Percentiles rank a stretch among this genome's conserved stretches.
Evolutionary conservation across 2,797 vertebrate species (phyloP).

Genomic region (Lagorchestes hirsutus): DNA sequence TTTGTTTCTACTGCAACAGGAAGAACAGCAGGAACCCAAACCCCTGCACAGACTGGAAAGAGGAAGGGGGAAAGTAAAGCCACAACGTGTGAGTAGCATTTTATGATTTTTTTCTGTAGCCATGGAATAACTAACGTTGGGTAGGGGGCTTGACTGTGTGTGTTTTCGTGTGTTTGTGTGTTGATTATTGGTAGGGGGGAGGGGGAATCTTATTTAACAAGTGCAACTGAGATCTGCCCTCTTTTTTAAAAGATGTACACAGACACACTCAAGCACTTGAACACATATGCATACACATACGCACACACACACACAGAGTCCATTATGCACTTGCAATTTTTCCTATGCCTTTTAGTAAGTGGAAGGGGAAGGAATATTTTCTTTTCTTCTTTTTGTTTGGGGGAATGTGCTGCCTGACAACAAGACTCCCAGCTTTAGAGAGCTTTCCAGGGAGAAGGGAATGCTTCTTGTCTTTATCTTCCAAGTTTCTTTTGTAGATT

Average conservation of each 20-base stretch:
- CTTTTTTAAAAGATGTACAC: slow-evolving; percentile 44
- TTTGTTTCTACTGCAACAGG: slow-evolving; percentile 84
- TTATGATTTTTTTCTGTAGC: slow-evolving; percentile 67
- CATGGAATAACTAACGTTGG: slow-evolving; percentile 56
- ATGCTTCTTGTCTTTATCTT: slow-evolving; percentile 41
- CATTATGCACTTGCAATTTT: slow-evolving; percentile 56
- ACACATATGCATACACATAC: neutral
- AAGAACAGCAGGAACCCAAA: slow-evolving; percentile 84
- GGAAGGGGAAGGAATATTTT: slow-evolving; percentile 59
- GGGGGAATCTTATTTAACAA: slow-evolving; percentile 60
- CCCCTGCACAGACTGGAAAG: slow-evolving; percentile 85
- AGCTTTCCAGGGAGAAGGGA: neutral
- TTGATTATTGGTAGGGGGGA: slow-evolving; percentile 11
- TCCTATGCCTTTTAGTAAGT: neutral
- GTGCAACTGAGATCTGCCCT: slow-evolving; percentile 53
- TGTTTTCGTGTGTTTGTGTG: neutral
- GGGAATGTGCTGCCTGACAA: slow-evolving; percentile 41
- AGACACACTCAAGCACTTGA: neutral
- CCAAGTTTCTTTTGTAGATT: slow-evolving; percentile 70
- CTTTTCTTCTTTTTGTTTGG: slow-evolving; percentile 22
- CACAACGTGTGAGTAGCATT: slow-evolving; percentile 88
- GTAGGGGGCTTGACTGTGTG: slow-evolving; percentile 63
- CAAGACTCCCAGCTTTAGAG: slow-evolving; percentile 9
- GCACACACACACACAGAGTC: neutral
- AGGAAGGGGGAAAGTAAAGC: slow-evolving; percentile 86